Evolutionary conservation across 2,797 vertebrate species (phyloP), one percentile per base, ranked within the genome.

Genomic region (Malurus leucopterus): DNA sequence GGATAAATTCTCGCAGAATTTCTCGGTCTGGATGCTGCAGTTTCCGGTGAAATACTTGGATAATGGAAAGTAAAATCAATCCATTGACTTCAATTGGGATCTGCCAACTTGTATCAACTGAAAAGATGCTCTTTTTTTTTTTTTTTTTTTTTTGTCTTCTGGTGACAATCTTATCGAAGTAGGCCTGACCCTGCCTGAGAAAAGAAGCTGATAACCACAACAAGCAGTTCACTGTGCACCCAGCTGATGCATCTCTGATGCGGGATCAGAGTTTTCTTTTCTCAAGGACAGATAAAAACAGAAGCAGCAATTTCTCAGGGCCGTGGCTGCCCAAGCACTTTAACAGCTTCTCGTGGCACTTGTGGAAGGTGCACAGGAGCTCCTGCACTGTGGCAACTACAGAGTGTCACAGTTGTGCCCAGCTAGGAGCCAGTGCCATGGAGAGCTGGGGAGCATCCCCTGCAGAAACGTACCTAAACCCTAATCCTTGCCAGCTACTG

Each of bases 101-200:
- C 65, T 77, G 65, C 54, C 47, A 73, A 41, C 58, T 71, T 51
- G 34, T 8, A 64, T 29, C 40, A 77, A 76, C 30, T 77, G 84
- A 65, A 59, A 68, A 85, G 36, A 26, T 10, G 13, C 14, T 27
- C 4, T 20, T 77, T 73, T 74, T 77, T 87, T 73, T 74, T 77
- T 87, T 92, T 79, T 73, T 74, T 77, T 87, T 73, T 74, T 77
- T 87, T 92, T 79, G 73, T 89, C 83, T 94, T 86, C 83, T 78
- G 58, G 72, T 95, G 89, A 77, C 68, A 96, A 87, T 93, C 92
- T 95, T 93, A 88, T 94, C 82, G 41, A 84, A 94, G 84, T 36
- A 76, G 80, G 91, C 75, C 92, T 92, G 93, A 77, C 71, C 86
- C 75, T 50, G 86, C 81, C 92, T 80, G 91, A 90, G 69, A 80